These are phyloP conservation scores for Cephalopachus bancanus DNA, from an alignment of 2,797 vertebrate species.

Conservation along the genomic window DNA sequence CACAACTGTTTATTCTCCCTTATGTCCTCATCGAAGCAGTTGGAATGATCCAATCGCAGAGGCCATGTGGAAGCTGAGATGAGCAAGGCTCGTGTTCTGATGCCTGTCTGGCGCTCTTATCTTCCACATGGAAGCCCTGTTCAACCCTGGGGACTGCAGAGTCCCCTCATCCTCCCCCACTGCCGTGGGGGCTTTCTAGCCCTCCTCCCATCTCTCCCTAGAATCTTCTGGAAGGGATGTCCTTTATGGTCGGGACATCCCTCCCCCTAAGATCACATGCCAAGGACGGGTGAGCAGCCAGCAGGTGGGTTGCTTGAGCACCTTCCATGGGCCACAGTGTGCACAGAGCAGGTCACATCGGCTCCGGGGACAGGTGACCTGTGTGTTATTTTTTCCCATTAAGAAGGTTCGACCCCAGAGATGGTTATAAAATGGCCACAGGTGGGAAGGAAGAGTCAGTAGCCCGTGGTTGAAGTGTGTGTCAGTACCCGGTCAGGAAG, in stretches of 20 bases:
- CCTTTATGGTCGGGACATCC: not conserved
- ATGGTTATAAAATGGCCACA: no score
- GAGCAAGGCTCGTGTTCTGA: fast-evolving
- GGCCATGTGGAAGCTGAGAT: no score
- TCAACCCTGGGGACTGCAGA: no score
- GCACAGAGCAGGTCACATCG: not conserved
- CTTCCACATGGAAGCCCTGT: fast-evolving
- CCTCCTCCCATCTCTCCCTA: not conserved
- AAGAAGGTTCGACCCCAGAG: not conserved
- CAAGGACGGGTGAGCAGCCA: not conserved
- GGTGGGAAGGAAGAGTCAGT: no score
- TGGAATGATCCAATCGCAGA: fast-evolving
- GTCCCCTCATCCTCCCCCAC: not conserved
- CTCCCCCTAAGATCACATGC: not conserved
- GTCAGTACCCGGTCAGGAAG: fast-evolving
- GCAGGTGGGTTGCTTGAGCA: no score
- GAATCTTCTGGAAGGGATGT: not conserved
- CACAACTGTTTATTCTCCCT: fast-evolving
- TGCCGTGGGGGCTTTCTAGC: fast-evolving
- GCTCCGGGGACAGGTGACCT: fast-evolving
- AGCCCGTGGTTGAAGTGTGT: fast-evolving
- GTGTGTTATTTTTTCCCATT: fast-evolving
- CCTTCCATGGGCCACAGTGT: fast-evolving
- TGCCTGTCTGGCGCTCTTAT: fast-evolving
- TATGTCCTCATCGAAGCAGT: fast-evolving